These are phyloP conservation scores for Spilogale gracilis DNA, from an alignment of 2,113 vertebrate species.

Conservation along the genomic window DNA sequence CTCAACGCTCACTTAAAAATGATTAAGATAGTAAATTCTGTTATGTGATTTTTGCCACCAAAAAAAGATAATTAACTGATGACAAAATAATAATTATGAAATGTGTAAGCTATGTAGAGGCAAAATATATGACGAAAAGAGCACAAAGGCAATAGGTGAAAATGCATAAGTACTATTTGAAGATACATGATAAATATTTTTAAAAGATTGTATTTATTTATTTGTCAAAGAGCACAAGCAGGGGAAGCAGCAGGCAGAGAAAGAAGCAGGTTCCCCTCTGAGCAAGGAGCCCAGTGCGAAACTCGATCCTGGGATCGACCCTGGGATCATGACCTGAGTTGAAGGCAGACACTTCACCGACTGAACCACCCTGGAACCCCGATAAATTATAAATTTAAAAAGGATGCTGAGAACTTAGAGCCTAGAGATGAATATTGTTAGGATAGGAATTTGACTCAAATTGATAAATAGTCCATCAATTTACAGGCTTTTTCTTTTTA, in stretches of 20 bases:
- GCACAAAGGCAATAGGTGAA: neutral
- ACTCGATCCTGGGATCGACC: no score
- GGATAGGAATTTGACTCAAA: neutral
- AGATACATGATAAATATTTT: neutral
- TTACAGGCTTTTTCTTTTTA: neutral
- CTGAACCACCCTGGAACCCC: no score
- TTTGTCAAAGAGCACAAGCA: no score
- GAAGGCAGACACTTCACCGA: no score
- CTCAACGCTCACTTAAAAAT: neutral
- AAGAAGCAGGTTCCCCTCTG: no score
- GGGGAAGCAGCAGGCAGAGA: no score
- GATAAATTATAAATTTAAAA: neutral
- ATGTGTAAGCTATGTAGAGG: neutral
- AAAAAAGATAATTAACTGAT: neutral
- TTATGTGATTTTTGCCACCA: neutral
- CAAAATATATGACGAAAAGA: neutral
- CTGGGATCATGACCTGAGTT: no score
- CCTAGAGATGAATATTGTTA: neutral
- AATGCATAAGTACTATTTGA: neutral
- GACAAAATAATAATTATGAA: neutral
- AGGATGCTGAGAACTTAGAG: conserved; percentile 3
- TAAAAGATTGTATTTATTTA: no score
- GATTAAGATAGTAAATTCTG: neutral
- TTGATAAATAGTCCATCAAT: neutral
- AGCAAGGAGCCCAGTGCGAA: no score